Base-by-base conservation (phyloP, 2,113 vertebrate species). In the Microtus ochrogaster region DNA sequence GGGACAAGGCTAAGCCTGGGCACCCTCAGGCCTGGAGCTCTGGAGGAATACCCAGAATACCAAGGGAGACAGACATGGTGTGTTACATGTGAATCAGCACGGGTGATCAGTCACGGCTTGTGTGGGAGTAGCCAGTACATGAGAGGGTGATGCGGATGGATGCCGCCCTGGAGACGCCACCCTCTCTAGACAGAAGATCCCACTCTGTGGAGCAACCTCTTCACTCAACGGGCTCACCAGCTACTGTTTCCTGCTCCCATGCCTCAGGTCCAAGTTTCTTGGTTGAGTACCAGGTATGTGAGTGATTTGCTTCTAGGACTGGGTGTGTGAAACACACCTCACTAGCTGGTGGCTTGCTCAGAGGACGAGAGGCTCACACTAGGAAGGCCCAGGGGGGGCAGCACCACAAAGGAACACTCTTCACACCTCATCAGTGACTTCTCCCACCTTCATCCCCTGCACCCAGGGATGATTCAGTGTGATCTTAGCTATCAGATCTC, bases 171-270 rank as follows among this genome's bases (percentile, higher is more conserved):
- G 58, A 21, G 4, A 66, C 65, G 11, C 63, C 3, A 26, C 73
- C 49, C 55, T 84, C 55, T 85, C 68, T 0, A 28, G 90, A 92
- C 0, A 36, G 90, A 92, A 77, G 78, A 58, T 0, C 22, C 28
- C 78, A 33, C 87, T 1, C 0, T 30, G 49, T 61, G 36, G 9
- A 41, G 63, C 44, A 36, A 19, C 28, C 5, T 13, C 52, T 41
- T 7, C 30, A 77, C 52, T 22, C 89, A 8, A 0, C 13, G 39
- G 24, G 55, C 5, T n/a, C 22, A 12, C 39, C 33, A 12, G 26
- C 3, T 3, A 7, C 8, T 2, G n/a, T 13, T 33, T 21, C 78
- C 84, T 81, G 52, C 39, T 16, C 22, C 26, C 0, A 1, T 0
- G 28, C 10, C 41, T 63, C 39, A 1, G 44, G 24, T 7, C 44